Evolutionary conservation across 2,888 invertebrate species (phyloP).

Genomic region (Tetranychus piercei): DNA sequence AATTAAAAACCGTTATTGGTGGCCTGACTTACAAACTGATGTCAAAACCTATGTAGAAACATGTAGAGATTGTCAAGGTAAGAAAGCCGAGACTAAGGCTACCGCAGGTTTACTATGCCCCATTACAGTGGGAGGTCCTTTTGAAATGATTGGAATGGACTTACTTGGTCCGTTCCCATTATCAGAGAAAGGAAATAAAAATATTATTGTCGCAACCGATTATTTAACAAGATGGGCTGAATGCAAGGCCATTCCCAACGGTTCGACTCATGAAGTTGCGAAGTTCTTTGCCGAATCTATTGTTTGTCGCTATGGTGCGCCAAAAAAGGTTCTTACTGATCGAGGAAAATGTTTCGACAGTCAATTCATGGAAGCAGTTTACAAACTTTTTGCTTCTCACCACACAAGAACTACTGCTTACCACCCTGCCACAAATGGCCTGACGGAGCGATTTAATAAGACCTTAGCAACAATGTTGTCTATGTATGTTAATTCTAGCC

Average conservation of each 20-base stretch:
- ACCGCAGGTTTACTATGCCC: background rate
- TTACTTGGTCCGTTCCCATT: constrained; percentile 22
- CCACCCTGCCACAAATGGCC: constrained; percentile 25
- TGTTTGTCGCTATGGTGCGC: constrained; percentile 23
- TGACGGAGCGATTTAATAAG: constrained; percentile 26
- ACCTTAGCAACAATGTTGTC: constrained; percentile 25
- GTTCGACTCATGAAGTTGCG: constrained; percentile 22
- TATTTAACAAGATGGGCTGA: constrained; percentile 24
- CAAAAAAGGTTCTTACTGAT: background rate
- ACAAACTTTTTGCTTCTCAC: constrained; percentile 1
- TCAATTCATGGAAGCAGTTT: background rate
- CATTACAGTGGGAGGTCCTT: constrained; percentile 4
- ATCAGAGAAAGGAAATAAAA: constrained; percentile 20
- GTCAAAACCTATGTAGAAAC: background rate
- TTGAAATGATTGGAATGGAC: too few species aligned
- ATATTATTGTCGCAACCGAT: constrained; percentile 23
- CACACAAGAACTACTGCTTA: constrained; percentile 24
- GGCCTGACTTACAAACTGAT: background rate
- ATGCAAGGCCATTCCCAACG: constrained; percentile 21
- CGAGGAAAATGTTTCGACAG: background rate
- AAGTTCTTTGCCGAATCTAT: constrained; percentile 23
- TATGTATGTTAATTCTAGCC: constrained; percentile 22
- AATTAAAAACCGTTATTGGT: background rate
- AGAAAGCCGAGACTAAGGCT: background rate
- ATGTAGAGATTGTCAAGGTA: background rate